A percentile compares a stretch with the other conserved stretches of the same genome.
These are phyloP conservation scores for Drosophila insularis DNA, from an alignment of 1,140 invertebrate genomes.

Conservation along the genomic window DNA sequence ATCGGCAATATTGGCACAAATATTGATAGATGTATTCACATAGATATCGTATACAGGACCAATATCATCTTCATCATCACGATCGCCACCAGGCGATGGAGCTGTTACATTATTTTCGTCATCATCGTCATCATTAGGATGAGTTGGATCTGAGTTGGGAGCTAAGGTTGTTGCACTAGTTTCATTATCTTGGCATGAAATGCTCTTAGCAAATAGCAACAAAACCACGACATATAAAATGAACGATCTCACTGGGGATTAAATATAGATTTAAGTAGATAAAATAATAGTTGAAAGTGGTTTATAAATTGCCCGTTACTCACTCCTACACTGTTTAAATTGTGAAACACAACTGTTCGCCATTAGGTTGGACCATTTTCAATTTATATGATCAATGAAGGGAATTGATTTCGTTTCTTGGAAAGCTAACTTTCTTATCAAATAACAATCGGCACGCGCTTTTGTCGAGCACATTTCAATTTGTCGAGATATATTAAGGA, in stretches of 20 bases:
- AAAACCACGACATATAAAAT: conserved; percentile 21
- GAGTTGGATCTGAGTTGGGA: too few species aligned
- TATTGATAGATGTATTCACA: conserved; percentile 21
- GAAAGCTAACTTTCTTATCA: conserved; percentile 51
- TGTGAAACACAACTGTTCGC: conserved; percentile 38
- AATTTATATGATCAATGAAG: conserved; percentile 54
- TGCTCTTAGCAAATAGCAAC: background rate
- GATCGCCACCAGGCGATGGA: conserved; percentile 23
- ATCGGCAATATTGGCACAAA: conserved; percentile 51
- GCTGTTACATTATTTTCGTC: conserved; percentile 35
- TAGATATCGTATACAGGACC: conserved; percentile 26
- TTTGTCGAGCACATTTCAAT: too few species aligned
- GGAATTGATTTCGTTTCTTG: conserved; percentile 16
- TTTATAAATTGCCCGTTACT: conserved; percentile 8
- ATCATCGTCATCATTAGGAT: background rate
- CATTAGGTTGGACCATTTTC: background rate
- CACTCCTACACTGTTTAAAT: conserved; percentile 43
- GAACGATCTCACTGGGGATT: conserved; percentile 46
- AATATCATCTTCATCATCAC: background rate
- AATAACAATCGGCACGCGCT: conserved; percentile 45
- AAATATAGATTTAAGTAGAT: too few species aligned
- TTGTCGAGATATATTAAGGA: too few species aligned
- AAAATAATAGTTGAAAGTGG: background rate
- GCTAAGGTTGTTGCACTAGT: too few species aligned
- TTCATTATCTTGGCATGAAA: background rate